Evolutionary conservation across 2,888 invertebrate genomes (phyloP).

Genomic region (Tachina lurida): DNA sequence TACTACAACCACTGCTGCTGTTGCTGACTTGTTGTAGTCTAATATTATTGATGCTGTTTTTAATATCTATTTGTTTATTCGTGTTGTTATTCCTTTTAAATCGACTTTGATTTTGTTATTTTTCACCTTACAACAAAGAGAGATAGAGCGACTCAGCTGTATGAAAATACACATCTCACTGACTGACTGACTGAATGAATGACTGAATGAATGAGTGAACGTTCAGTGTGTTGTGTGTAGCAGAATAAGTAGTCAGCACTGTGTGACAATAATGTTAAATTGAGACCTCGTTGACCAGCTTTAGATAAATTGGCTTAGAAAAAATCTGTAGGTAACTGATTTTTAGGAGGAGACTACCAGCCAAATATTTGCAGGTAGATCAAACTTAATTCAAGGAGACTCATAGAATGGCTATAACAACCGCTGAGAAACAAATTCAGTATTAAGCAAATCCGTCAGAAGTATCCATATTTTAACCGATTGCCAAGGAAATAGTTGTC

Average conservation of each 20-base stretch:
- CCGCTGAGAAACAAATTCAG: no score
- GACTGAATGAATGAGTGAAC: conserved; percentile 16
- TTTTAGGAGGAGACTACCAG: no score
- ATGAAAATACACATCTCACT: conserved; percentile 10
- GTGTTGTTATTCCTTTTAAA: conserved; percentile 1
- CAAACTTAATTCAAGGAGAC: no score
- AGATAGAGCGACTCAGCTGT: conserved; percentile 18
- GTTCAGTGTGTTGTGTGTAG: conserved; percentile 9
- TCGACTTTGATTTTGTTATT: conserved; percentile 63
- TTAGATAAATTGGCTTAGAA: background rate
- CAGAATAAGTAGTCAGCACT: background rate
- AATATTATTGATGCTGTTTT: conserved; percentile 59
- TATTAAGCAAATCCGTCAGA: no score
- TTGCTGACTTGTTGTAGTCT: conserved; percentile 43
- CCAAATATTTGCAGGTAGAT: no score
- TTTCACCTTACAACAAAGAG: conserved; percentile 52
- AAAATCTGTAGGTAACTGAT: no score
- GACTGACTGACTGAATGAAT: conserved; percentile 30
- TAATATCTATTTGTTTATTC: conserved; percentile 32
- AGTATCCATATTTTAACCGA: no score
- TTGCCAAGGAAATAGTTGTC: no score
- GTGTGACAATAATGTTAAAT: background rate
- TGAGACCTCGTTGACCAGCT: background rate
- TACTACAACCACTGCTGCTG: conserved; percentile 21
- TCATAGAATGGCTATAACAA: no score